These are phyloP conservation scores for Mionectes macconnelli DNA, from an alignment of 2,113 vertebrate genomes.

Conservation along the genomic window DNA sequence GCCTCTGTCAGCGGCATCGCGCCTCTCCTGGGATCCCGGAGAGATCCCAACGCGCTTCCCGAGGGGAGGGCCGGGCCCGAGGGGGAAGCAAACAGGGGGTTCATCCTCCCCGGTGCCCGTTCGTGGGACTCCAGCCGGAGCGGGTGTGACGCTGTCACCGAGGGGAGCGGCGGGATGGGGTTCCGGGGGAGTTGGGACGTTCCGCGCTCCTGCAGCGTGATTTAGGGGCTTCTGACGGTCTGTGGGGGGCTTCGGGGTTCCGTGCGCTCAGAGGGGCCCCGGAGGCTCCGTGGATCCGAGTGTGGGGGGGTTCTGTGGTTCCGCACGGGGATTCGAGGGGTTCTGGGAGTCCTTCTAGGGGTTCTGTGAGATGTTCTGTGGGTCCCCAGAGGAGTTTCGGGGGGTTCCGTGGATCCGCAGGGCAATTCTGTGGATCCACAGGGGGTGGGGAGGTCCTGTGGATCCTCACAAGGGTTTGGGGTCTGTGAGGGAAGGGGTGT, in stretches of 20 bases:
- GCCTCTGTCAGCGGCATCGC: neutral
- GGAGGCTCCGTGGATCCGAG: neutral
- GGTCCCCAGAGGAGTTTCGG: neutral
- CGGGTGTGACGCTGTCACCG: no score
- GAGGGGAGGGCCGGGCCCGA: neutral
- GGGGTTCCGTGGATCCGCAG: neutral
- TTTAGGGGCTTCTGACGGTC: neutral
- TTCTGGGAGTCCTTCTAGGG: no score
- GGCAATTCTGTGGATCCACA: neutral
- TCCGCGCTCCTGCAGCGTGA: neutral
- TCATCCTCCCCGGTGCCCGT: neutral
- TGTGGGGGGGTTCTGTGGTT: neutral
- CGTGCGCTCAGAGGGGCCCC: neutral
- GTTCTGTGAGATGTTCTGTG: no score
- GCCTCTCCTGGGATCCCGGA: neutral
- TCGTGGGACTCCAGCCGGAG: neutral
- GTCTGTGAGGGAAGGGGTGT: no score
- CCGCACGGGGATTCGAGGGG: rapidly evolving
- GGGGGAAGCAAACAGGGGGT: no score
- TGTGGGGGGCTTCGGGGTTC: neutral
- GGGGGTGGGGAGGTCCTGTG: neutral
- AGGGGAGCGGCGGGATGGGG: no score
- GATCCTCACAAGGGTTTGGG: no score
- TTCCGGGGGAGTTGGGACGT: no score
- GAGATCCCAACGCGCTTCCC: neutral